Percentiles rank a stretch among this genome's conserved stretches.
Conservation (phyloP, 2,888 invertebrate genomes). For the Limnephilus lunatus region DNA sequence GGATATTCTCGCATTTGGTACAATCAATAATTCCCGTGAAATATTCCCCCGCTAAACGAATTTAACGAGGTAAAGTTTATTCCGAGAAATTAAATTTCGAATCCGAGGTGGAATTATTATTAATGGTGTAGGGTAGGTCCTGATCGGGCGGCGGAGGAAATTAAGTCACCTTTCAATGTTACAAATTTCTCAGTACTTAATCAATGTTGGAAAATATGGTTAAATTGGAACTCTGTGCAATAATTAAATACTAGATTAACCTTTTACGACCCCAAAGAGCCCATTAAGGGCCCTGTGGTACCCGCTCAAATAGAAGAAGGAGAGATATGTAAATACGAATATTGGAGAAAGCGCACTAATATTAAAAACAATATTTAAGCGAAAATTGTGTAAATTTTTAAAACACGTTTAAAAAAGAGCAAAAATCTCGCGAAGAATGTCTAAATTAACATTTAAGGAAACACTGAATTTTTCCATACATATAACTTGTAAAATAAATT, state of each 20-base stretch:
- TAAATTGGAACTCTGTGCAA: background rate
- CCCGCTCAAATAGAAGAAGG: too few species aligned
- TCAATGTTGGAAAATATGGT: background rate
- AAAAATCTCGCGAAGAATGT: too few species aligned
- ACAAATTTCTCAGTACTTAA: background rate
- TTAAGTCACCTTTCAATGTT: background rate
- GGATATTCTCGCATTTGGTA: background rate
- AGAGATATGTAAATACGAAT: too few species aligned
- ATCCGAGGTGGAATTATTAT: conserved; percentile 30
- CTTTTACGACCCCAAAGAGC: background rate
- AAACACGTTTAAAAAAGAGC: too few species aligned
- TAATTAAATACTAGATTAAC: background rate
- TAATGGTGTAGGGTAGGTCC: background rate
- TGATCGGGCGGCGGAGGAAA: background rate
- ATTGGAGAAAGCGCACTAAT: too few species aligned
- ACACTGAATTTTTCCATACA: too few species aligned
- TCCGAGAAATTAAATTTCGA: conserved; percentile 42
- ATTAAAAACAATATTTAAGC: too few species aligned
- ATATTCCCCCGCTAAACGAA: conserved; percentile 23
- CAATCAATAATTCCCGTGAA: conserved; percentile 5
- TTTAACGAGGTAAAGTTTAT: conserved; percentile 7
- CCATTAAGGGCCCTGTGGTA: too few species aligned
- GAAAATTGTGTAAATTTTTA: too few species aligned
- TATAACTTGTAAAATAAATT: too few species aligned
- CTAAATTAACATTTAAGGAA: too few species aligned